Evolutionary conservation across 1,140 invertebrate genomes (phyloP).

Genomic region (Cotesia vestalis): DNA sequence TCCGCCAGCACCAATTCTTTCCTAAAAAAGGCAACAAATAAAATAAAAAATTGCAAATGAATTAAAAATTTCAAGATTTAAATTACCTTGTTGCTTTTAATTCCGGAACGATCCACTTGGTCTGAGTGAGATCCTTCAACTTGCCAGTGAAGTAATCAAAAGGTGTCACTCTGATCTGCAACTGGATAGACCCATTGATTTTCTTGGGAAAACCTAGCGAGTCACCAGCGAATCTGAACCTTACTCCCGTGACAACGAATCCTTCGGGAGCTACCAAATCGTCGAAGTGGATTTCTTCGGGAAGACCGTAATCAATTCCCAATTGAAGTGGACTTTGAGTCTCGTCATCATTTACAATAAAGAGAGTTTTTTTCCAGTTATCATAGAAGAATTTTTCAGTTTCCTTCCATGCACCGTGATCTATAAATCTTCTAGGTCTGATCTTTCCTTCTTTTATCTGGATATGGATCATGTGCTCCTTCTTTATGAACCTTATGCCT

Average conservation of each 20-base stretch:
- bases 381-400: neutral
- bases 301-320: neutral
- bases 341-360: neutral
- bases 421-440: neutral
- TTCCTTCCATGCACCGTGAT: neutral
- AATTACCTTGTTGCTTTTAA: neutral
- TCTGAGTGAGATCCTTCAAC: neutral
- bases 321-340: neutral
- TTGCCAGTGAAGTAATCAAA: neutral
- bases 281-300: neutral
- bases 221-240: neutral
- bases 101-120: neutral
- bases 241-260: neutral
- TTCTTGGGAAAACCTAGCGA: neutral
- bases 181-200: neutral
- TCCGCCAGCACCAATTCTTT: no score
- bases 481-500: neutral
- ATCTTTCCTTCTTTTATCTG: slow-evolving; percentile 5
- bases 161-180: neutral
- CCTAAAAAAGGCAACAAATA: no score
- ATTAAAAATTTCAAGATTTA: neutral
- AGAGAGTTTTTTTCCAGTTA: neutral
- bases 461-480: neutral
- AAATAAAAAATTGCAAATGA: neutral
- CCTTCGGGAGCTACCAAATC: neutral